These are phyloP conservation scores for Onychomys torridus DNA, from an alignment of 2,797 vertebrate species.

Conservation along the genomic window DNA sequence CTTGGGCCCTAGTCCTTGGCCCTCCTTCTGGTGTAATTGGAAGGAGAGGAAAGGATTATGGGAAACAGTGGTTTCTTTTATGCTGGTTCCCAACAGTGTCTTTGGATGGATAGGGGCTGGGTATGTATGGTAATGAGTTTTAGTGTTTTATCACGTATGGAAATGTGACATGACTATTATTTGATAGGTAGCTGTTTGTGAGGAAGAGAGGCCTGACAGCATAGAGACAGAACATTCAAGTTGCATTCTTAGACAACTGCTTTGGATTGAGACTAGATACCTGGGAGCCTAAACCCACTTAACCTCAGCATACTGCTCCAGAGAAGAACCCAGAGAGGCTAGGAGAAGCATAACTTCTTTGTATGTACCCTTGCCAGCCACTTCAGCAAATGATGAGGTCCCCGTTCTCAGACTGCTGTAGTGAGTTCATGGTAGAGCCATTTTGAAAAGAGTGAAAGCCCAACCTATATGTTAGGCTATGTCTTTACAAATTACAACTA, in stretches of 20 bases:
- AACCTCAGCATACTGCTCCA: neutral
- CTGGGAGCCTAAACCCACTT: neutral
- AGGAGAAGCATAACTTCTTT: neutral
- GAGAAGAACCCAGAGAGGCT: neutral
- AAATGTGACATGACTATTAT: neutral
- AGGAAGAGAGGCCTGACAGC: neutral
- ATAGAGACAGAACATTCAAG: neutral
- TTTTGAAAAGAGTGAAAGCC: neutral
- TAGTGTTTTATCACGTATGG: neutral
- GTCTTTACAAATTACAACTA: neutral
- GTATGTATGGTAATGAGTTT: neutral
- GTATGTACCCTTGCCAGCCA: neutral
- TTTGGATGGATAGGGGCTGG: neutral
- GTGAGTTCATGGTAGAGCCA: neutral
- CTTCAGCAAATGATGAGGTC: neutral
- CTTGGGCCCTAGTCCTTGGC: neutral
- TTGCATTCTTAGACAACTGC: neutral
- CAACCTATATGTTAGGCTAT: neutral
- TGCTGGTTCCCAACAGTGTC: constrained; percentile 30
- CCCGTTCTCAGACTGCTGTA: neutral
- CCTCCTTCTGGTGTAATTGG: neutral
- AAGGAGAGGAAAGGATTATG: neutral
- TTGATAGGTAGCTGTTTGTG: neutral
- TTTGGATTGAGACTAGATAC: neutral
- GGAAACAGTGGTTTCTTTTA: constrained; percentile 30